These are phyloP conservation scores for Drosophila trapezifrons DNA, from an alignment of 1,140 invertebrate species.

Conservation along the genomic window DNA sequence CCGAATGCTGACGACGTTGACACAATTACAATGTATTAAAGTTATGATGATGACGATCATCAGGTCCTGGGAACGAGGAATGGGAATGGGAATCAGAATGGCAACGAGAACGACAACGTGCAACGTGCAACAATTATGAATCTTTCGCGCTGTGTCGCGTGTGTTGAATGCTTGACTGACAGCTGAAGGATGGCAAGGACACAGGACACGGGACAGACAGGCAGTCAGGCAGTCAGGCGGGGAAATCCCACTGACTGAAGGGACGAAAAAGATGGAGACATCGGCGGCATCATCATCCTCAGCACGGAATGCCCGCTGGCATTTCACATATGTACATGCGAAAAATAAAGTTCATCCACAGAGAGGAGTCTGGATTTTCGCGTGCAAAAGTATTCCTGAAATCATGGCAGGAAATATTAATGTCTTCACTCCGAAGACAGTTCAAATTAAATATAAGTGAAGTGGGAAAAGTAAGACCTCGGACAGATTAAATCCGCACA, in stretches of 20 bases:
- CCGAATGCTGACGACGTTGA: constrained; percentile 42
- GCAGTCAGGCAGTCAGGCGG: constrained; percentile 16
- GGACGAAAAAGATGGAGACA: constrained; percentile 58
- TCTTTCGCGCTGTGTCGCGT: constrained; percentile 66
- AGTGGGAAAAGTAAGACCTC: not conserved
- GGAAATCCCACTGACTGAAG: constrained; percentile 45
- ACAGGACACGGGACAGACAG: constrained; percentile 20
- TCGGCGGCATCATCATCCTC: constrained; percentile 24
- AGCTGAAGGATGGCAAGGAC: constrained; percentile 70
- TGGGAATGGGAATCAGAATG: constrained; percentile 25
- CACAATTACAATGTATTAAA: constrained; percentile 81
- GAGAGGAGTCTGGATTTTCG: constrained; percentile 14
- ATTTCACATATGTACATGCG: constrained; percentile 45
- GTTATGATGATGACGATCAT: constrained; percentile 54
- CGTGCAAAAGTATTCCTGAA: constrained; percentile 18
- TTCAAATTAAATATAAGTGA: constrained; percentile 28
- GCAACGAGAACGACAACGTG: constrained; percentile 9
- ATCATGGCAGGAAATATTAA: constrained; percentile 33
- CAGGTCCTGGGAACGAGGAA: constrained; percentile 27
- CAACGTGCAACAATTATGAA: constrained; percentile 76
- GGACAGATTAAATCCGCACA: not conserved
- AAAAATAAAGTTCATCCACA: constrained; percentile 26
- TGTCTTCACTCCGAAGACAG: constrained; percentile 11
- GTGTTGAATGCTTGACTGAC: constrained; percentile 66
- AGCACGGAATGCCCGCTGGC: constrained; percentile 43